Conservation (phyloP, 1,140 invertebrate species). For the Drosophila bocki region DNA sequence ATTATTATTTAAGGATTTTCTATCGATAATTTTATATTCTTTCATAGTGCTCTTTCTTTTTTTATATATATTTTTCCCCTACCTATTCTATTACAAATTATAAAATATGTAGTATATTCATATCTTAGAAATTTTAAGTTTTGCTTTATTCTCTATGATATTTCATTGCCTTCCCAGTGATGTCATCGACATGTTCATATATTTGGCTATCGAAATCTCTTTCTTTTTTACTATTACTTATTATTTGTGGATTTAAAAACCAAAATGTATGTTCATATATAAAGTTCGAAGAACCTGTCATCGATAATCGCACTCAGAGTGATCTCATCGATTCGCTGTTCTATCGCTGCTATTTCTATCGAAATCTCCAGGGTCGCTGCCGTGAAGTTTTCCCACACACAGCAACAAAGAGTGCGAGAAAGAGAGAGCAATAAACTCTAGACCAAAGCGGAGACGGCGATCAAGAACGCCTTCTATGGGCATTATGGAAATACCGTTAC, state of each 20-base stretch:
- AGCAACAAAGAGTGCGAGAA: not conserved
- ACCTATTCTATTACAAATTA: not conserved
- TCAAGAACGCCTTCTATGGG: slow-evolving; percentile 70
- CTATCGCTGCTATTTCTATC: slow-evolving; percentile 28
- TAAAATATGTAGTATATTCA: not conserved
- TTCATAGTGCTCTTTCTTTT: not conserved
- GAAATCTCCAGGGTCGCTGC: slow-evolving; percentile 32
- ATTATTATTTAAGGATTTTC: not conserved
- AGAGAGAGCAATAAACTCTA: slow-evolving; percentile 56
- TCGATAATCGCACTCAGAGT: slow-evolving; percentile 35
- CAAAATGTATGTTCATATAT: not conserved
- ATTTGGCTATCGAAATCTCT: not conserved
- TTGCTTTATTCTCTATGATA: not conserved
- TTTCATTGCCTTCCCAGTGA: not conserved
- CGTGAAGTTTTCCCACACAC: slow-evolving; percentile 43
- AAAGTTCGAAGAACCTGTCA: slow-evolving; percentile 12
- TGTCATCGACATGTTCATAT: not conserved
- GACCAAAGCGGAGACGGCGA: slow-evolving; percentile 28
- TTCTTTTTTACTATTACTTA: not conserved
- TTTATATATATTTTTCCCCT: not conserved
- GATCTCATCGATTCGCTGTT: slow-evolving; percentile 39
- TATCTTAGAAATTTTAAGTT: not conserved
- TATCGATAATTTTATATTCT: not conserved
- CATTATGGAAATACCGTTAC: slow-evolving; percentile 77
- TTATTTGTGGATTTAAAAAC: not conserved